Base-by-base conservation (phyloP, 2,888 invertebrate genomes). In the Microctonus brassicae region DNA sequence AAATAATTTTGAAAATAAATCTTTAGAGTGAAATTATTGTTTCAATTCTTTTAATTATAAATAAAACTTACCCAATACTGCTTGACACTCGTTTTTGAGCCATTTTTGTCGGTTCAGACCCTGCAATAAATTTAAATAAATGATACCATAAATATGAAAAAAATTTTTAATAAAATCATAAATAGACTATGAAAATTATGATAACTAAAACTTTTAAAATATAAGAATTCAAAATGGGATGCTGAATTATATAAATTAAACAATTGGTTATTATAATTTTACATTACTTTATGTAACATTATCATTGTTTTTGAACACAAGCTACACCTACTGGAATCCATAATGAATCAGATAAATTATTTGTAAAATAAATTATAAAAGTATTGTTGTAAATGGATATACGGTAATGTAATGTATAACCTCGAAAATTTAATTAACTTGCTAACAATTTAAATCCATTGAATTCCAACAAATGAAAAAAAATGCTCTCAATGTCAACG, bases 91-190 rank as follows among this genome's bases (percentile, higher is more conserved):
- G 91, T 90, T 94, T 94, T 89, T 93, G 93, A 90, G 93, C 91
- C 90, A 93, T 93, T 91, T 93, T 93, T 87, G 91, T 91, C 89
- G 93, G 92, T 91, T 93, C 93, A 90, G 92, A 92, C 91, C 93
- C 94, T 93, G 88, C 69, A 91, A 91, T 75, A 81, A 75, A 79
- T n/a, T 74, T 72, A 70, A 29, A 57, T 70, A 33, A 47, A 52
- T 29, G 34, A 53, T 57, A n/a, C n/a, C n/a, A n/a, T n/a, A n/a
- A n/a, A n/a, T n/a, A n/a, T n/a, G n/a, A n/a, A n/a, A n/a, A 26
- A 13, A 58, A 33, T 60, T 62, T 62, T 13, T 9, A 7, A 69
- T 7, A n/a, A 53, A 55, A 26, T 55, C n/a, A 11, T 13, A 17
- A 11, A 17, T 47, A 13, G 22, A 60, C 24, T 70, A 17, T 17